Evolutionary conservation across 2,113 vertebrate genomes (phyloP), one percentile per base, ranked within the genome.

Genomic region (Megaceryle maxima): DNA sequence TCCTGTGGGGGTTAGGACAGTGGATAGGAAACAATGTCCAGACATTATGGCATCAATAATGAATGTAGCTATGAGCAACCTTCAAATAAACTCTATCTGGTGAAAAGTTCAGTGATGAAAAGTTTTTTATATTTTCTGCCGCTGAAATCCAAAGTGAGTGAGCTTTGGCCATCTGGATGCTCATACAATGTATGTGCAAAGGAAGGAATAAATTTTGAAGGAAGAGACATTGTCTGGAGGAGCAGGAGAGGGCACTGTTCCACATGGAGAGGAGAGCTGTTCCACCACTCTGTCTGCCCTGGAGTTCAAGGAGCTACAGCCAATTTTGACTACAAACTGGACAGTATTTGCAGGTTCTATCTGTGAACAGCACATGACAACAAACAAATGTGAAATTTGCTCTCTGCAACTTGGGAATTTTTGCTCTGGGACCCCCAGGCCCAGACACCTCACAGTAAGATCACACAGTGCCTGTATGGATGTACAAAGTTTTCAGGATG

Each of bases 291-390:
- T 29, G 13, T 31, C 59, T 72, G 43, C 15, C 15, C 8, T 17
- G 8, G 21, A 73, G 29, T 72, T 76, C 69, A 20, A 9, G 4
- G 26, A 55, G n/a, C 28, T 50, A 20, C 35, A 59, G 41, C 21
- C 63, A 41, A 37, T 55, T 56, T 5, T 25, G 72, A 33, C 59
- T 44, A 11, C 28, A 68, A 60, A 44, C 2, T 21, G 57, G 33
- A 31, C 13, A 13, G 13, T 2, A 4, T 16, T 13, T 6, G 3
- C 0, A 0, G 3, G 16, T 83, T 64, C 53, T 59, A 14, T 28
- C 60, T 4, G 13, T 5, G 26, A 86, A 24, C 33, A 24, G 10
- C 35, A 37, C 0, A 0, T 5, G 35, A 51, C 14, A 88, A 31
- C 26, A 57, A 50, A 70, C 18, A 82, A 33, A 48, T 0, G 1